A percentile compares a stretch with the other conserved stretches of the same genome.
These are phyloP conservation scores for Dermochelys coriacea DNA, from an alignment of 2,797 vertebrate species.

Conservation along the genomic window DNA sequence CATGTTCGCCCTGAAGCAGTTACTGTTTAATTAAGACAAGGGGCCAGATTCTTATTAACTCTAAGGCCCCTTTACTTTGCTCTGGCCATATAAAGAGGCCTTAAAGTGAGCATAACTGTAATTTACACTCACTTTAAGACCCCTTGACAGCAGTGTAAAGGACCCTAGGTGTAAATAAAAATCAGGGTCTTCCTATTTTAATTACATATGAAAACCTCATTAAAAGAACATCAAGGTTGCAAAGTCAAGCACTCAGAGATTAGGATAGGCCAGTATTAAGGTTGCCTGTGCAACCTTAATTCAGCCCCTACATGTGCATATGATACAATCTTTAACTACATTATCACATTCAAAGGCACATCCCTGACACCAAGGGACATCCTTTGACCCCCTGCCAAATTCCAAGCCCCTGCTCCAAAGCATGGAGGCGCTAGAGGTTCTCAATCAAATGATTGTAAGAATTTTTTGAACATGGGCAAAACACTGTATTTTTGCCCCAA, in stretches of 20 bases:
- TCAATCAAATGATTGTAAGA: neutral
- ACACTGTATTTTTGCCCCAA: neutral
- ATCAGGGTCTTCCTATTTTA: neutral
- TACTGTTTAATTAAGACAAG: neutral
- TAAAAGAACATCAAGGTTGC: neutral
- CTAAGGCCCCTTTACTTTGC: neutral
- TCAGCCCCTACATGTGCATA: neutral
- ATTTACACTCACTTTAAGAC: neutral
- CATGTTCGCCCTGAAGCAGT: neutral
- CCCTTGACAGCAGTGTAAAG: neutral
- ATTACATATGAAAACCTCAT: neutral
- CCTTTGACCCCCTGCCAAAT: neutral
- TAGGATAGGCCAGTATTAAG: neutral
- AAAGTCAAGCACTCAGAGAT: neutral
- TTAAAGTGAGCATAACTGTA: neutral
- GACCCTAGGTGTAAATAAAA: neutral
- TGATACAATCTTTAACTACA: neutral
- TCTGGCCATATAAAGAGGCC: neutral
- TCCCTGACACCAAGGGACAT: neutral
- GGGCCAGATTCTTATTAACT: neutral
- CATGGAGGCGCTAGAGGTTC: neutral
- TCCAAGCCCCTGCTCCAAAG: neutral
- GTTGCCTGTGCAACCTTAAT: neutral
- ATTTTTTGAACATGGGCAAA: neutral
- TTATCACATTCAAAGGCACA: neutral